A percentile compares a stretch with the other conserved stretches of the same genome.
Evolutionary conservation across 2,888 invertebrate genomes (phyloP).

Genomic region (Mongoloraphidia duomilia): DNA sequence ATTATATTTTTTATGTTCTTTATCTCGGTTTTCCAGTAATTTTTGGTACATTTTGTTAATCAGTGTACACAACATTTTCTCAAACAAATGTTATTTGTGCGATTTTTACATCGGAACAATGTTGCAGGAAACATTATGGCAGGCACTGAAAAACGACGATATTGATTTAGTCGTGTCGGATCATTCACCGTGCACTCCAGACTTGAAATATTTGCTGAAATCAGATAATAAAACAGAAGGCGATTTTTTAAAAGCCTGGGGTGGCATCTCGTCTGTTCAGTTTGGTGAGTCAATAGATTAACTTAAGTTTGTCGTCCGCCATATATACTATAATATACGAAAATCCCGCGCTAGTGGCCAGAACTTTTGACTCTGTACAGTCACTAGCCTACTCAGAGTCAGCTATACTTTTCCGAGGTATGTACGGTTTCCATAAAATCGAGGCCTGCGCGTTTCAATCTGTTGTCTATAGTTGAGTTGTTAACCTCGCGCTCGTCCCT

Average conservation of each 20-base stretch:
- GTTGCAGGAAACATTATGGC: conserved; percentile 45
- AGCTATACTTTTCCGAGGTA: too few relatives aligned
- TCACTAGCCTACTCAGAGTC: too few relatives aligned
- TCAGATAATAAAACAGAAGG: conserved; percentile 29
- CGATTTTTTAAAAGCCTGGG: conserved; percentile 56
- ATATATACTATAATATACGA: too few relatives aligned
- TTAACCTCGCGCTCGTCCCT: too few relatives aligned
- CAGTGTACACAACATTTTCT: background rate
- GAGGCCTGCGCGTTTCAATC: too few relatives aligned
- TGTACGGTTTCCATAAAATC: too few relatives aligned
- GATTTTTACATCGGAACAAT: background rate
- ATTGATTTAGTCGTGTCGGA: conserved; percentile 52
- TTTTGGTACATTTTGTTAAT: background rate
- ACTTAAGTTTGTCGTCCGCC: too few relatives aligned
- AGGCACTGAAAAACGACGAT: conserved; percentile 37
- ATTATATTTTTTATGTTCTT: background rate
- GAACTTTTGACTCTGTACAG: too few relatives aligned
- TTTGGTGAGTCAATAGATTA: conserved; percentile 34
- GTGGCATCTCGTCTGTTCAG: conserved; percentile 58
- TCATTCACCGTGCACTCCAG: conserved; percentile 53
- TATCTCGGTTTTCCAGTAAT: background rate
- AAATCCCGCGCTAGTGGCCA: too few relatives aligned
- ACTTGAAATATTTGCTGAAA: conserved; percentile 34
- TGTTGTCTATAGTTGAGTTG: too few relatives aligned
- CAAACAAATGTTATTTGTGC: background rate